Evolutionary conservation across 2,113 vertebrate genomes (phyloP).

Genomic region (Oncorhynchus nerka): DNA sequence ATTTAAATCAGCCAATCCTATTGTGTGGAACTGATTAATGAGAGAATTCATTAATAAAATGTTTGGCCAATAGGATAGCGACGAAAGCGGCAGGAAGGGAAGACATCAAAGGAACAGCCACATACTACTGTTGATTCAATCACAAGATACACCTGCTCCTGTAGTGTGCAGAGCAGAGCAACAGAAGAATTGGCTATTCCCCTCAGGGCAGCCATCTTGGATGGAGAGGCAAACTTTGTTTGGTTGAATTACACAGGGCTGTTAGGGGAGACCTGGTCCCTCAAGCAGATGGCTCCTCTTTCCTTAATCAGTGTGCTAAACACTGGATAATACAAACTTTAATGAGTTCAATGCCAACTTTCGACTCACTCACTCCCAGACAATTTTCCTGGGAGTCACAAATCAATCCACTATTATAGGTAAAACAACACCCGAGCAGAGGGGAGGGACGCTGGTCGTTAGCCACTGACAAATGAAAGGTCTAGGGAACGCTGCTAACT

Average conservation of each 20-base stretch:
- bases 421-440: constrained; percentile 65
- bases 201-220: constrained; percentile 51
- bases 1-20: constrained; percentile 55
- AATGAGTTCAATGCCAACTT: constrained; percentile 76
- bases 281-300: constrained; percentile 74
- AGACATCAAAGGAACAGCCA: constrained; percentile 48
- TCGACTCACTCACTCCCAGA: constrained; percentile 48
- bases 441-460: constrained; percentile 62
- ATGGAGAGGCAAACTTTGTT: constrained; percentile 65
- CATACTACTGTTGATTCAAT: constrained; percentile 31
- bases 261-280: constrained; percentile 60
- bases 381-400: constrained; percentile 59
- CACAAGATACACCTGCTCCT: constrained; percentile 51
- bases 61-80: not conserved
- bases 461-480: constrained; percentile 60
- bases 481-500: constrained; percentile 47
- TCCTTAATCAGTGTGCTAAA: constrained; percentile 68
- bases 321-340: constrained; percentile 74
- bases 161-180: constrained; percentile 27
- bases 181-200: constrained; percentile 34
- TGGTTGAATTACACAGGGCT: constrained; percentile 64
- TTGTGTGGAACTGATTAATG: constrained; percentile 60
- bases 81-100: constrained; percentile 3
- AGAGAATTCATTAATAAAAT: constrained; percentile 57
- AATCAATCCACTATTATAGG: constrained; percentile 68